These are phyloP conservation scores for Macrotrachela quadricornifera DNA, from an alignment of 1,140 invertebrate genomes.

Conservation along the genomic window DNA sequence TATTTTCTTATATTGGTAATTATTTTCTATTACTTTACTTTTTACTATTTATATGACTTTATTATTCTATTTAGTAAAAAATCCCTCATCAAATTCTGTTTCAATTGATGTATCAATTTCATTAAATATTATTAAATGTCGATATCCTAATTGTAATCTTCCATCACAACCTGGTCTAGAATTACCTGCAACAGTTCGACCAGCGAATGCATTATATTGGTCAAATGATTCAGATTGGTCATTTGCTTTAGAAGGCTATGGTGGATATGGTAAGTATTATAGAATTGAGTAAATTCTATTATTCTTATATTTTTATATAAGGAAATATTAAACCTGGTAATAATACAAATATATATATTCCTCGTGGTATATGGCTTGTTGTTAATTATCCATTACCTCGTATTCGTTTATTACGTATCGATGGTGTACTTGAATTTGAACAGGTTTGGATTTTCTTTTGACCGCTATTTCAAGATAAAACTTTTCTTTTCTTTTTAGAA, in stretches of 20 bases:
- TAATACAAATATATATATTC: not conserved
- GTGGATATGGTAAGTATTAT: not conserved
- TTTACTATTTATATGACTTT: not conserved
- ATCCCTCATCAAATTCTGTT: too few relatives aligned
- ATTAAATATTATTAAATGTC: constrained; percentile 15
- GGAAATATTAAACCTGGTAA: not conserved
- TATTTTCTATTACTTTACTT: not conserved
- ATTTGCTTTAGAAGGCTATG: not conserved
- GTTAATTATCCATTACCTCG: constrained; percentile 13
- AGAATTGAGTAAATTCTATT: not conserved
- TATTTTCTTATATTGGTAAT: constrained; percentile 4
- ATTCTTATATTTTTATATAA: not conserved
- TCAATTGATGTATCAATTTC: too few relatives aligned
- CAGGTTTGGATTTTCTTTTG: not conserved
- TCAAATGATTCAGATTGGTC: not conserved
- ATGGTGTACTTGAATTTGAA: constrained; percentile 19
- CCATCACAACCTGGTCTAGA: constrained; percentile 16
- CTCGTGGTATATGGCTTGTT: constrained; percentile 18
- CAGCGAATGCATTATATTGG: constrained; percentile 14
- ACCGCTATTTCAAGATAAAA: constrained; percentile 3
- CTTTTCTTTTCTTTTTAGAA: not conserved
- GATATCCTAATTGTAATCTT: constrained; percentile 17
- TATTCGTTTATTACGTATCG: constrained; percentile 15
- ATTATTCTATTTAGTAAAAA: not conserved
- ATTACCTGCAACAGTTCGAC: constrained; percentile 10